These are phyloP conservation scores for Ornithoptera priamus DNA, from an alignment of 2,888 invertebrate species.

Conservation along the genomic window DNA sequence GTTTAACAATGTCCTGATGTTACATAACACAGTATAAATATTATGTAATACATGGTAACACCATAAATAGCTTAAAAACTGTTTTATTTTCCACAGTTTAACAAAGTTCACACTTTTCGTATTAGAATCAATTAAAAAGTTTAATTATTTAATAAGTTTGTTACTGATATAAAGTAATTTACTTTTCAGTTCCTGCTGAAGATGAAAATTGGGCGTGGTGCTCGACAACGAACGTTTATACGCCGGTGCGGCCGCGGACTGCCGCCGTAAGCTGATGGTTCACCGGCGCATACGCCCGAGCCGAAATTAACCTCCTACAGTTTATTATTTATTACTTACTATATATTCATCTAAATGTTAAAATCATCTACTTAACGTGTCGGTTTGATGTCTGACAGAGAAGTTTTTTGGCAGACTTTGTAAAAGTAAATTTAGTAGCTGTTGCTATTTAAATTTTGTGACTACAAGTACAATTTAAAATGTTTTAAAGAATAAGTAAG, in stretches of 20 bases:
- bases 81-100: conserved; percentile 9
- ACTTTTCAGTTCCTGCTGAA: conserved; percentile 27
- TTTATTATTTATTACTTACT: conserved; percentile 67
- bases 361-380: conserved; percentile 51
- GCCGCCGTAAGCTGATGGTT: conserved; percentile 46
- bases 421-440: conserved; percentile 41
- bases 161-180: conserved; percentile 17
- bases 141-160: conserved; percentile 9
- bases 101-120: neutral
- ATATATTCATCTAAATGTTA: conserved; percentile 61
- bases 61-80: neutral
- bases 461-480: conserved; percentile 14
- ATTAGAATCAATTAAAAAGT: neutral
- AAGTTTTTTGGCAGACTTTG: conserved; percentile 59
- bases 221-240: conserved; percentile 37
- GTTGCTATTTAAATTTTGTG: conserved; percentile 37
- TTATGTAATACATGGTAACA: conserved; percentile 2
- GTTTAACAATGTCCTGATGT: neutral
- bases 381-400: conserved; percentile 40
- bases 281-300: conserved; percentile 36
- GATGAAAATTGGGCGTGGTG: conserved; percentile 32
- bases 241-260: conserved; percentile 40
- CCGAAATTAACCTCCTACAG: conserved; percentile 53
- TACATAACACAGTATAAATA: neutral
- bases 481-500: neutral